These are phyloP conservation scores for Agonum fuliginosum DNA, from an alignment of 2,888 invertebrate genomes.

Conservation along the genomic window DNA sequence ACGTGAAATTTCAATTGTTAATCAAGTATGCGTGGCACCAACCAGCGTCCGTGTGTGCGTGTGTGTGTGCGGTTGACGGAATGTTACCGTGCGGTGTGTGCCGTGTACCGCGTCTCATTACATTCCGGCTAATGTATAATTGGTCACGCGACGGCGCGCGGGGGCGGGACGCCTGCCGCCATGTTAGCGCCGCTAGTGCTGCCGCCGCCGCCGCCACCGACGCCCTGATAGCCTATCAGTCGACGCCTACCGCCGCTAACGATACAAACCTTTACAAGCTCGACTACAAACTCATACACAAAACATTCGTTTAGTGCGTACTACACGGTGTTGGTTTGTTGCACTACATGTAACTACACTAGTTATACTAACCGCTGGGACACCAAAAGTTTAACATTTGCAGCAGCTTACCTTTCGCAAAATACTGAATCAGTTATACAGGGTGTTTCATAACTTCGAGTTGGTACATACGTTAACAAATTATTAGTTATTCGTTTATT, in stretches of 20 bases:
- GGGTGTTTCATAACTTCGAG: too few relatives aligned
- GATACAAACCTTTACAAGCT: slow-evolving; percentile 40
- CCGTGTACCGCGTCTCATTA: slow-evolving; percentile 49
- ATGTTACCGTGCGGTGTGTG: slow-evolving; percentile 13
- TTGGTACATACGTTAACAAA: too few relatives aligned
- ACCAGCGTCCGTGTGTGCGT: not conserved
- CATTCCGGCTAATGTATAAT: slow-evolving; percentile 61
- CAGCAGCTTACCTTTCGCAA: too few relatives aligned
- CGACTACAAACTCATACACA: slow-evolving; percentile 5
- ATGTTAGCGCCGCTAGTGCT: slow-evolving; percentile 65
- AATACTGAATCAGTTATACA: too few relatives aligned
- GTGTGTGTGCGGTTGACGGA: slow-evolving; percentile 17
- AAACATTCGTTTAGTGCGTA: too few relatives aligned
- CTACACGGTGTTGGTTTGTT: too few relatives aligned
- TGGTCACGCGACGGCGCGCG: slow-evolving; percentile 66
- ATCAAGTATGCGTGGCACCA: slow-evolving; percentile 29
- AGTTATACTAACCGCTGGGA: too few relatives aligned
- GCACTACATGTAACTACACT: too few relatives aligned
- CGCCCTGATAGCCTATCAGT: slow-evolving; percentile 69
- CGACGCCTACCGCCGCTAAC: slow-evolving; percentile 65
- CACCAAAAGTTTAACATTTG: too few relatives aligned
- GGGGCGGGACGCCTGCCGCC: slow-evolving; percentile 69
- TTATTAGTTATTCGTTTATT: too few relatives aligned
- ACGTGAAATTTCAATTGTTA: slow-evolving; percentile 39
- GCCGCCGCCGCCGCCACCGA: slow-evolving; percentile 64